A percentile compares a stretch with the other conserved stretches of the same genome.
These are phyloP conservation scores for Meda fulgida DNA, from an alignment of 2,797 vertebrate genomes.

Conservation along the genomic window DNA sequence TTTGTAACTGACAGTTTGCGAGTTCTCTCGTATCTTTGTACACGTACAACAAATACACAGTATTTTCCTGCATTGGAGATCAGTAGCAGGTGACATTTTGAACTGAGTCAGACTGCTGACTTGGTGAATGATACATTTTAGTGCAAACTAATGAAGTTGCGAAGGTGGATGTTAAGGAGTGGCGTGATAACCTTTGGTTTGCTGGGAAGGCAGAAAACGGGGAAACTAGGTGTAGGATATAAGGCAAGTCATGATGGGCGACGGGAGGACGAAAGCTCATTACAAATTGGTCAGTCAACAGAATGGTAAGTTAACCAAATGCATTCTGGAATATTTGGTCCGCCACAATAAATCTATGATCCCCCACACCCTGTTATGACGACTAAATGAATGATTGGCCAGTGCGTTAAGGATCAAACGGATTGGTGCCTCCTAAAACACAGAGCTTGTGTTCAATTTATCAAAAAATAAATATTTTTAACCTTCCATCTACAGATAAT, in stretches of 20 bases:
- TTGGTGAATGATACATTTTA: conserved; percentile 56
- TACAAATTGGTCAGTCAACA: conserved; percentile 67
- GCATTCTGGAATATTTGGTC: conserved; percentile 71
- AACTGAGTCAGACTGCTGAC: conserved; percentile 62
- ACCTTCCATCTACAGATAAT: conserved; percentile 77
- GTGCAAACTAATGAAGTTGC: conserved; percentile 66
- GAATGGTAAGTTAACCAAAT: conserved; percentile 56
- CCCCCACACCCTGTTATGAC: conserved; percentile 53
- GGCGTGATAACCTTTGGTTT: conserved; percentile 69
- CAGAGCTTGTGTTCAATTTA: conserved; percentile 63
- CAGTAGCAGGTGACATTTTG: conserved; percentile 66
- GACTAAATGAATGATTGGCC: conserved; percentile 51
- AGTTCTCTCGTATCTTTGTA: conserved; percentile 58
- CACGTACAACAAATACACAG: conserved; percentile 67
- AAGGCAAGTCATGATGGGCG: conserved; percentile 74
- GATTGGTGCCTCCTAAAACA: conserved; percentile 65
- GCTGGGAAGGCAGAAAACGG: conserved; percentile 62
- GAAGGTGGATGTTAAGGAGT: conserved; percentile 50
- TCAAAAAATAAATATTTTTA: conserved; percentile 78
- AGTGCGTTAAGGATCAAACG: conserved; percentile 53
- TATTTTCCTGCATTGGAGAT: conserved; percentile 64
- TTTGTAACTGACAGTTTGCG: conserved; percentile 46
- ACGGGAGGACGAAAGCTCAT: conserved; percentile 61
- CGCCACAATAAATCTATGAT: conserved; percentile 66
- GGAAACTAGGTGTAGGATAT: conserved; percentile 65